Conservation (phyloP, 2,797 vertebrate genomes). For the Sebastes itinus region DNA sequence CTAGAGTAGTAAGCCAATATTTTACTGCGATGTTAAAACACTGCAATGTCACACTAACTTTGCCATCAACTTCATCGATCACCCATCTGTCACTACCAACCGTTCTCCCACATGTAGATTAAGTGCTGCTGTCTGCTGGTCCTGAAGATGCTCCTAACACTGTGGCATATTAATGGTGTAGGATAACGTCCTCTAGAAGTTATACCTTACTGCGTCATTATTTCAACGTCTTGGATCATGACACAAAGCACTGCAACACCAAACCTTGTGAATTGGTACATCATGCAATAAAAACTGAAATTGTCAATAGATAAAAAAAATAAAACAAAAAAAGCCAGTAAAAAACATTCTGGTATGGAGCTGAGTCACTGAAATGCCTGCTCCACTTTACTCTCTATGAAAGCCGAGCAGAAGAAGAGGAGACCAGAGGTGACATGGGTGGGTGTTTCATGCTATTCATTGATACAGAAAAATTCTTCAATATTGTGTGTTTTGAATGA, state of each 20-base stretch:
- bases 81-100: neutral
- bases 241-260: neutral
- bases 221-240: neutral
- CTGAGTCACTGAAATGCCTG: constrained; percentile 59
- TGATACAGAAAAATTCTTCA: constrained; percentile 44
- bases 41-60: neutral
- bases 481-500: constrained; percentile 57
- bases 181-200: neutral
- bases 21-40: neutral
- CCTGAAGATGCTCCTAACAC: neutral
- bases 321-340: neutral
- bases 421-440: constrained; percentile 54
- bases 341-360: constrained; percentile 26
- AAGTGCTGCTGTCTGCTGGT: neutral
- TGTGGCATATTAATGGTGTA: neutral
- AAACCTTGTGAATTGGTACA: neutral
- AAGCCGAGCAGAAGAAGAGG: constrained; percentile 53
- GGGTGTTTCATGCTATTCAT: constrained; percentile 70
- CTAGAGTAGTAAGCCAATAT: neutral
- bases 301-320: neutral
- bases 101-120: neutral
- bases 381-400: constrained; percentile 51
- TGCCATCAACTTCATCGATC: too few species aligned
- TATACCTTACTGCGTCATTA: neutral
- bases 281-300: constrained; percentile 5